phyloP scores from a whole-genome alignment of 2,888 invertebrate genomes.

The Crocallis elinguaria region DNA sequence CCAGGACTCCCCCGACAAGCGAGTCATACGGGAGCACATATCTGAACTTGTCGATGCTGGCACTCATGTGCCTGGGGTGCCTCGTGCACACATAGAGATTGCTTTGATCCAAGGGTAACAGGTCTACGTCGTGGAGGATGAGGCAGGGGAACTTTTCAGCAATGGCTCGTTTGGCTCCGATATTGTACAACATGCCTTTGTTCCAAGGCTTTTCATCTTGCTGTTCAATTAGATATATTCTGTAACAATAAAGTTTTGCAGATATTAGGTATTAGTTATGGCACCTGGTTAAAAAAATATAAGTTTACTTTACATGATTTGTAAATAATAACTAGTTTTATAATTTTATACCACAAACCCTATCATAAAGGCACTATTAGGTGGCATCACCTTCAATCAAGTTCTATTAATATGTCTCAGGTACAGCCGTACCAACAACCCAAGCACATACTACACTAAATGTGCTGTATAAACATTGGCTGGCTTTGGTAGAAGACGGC shows the following conservation, averaged over 20 bases:
- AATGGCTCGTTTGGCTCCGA: conserved; percentile 91
- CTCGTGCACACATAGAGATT: conserved; percentile 93
- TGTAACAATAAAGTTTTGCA: conserved; percentile 46
- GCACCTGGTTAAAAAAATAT: neutral
- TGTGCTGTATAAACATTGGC: no score
- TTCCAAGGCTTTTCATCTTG: conserved; percentile 92
- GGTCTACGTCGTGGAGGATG: conserved; percentile 95
- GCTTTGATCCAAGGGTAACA: conserved; percentile 91
- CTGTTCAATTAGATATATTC: conserved; percentile 94
- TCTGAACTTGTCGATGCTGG: conserved; percentile 91
- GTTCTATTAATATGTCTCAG: no score
- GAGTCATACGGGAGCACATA: conserved; percentile 50
- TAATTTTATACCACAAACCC: no score
- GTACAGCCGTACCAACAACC: no score
- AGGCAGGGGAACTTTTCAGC: conserved; percentile 91
- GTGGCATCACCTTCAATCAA: no score
- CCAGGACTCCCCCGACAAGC: conserved; percentile 72
- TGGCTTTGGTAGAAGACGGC: no score
- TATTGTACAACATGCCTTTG: conserved; percentile 93
- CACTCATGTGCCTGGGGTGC: conserved; percentile 94
- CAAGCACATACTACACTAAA: no score
- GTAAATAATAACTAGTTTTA: no score
- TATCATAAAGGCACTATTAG: no score
- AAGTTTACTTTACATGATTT: neutral
- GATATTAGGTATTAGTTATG: neutral